Evolutionary conservation across 2,797 vertebrate genomes (phyloP).

Genomic region (Bovichtus variegatus): DNA sequence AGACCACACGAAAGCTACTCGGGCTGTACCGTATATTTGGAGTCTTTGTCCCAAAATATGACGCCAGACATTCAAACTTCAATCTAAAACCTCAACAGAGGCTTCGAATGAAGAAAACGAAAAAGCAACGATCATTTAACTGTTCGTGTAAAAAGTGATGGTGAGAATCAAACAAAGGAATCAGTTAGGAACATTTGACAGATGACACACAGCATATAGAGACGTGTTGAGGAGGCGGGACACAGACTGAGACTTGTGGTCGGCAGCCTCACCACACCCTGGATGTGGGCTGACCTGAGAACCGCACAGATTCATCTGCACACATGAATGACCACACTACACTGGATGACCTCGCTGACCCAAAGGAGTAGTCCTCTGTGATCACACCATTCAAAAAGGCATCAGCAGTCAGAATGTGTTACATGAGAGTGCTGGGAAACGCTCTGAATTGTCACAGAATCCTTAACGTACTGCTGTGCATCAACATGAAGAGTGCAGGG

Average conservation of each 20-base stretch:
- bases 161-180: background rate
- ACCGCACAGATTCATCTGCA: background rate
- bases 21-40: too few species aligned
- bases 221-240: too few species aligned
- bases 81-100: too few species aligned
- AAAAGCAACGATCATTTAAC: too few species aligned
- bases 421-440: slow-evolving; percentile 20
- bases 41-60: too few species aligned
- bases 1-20: slow-evolving; percentile 1
- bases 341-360: slow-evolving; percentile 11
- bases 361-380: background rate
- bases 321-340: slow-evolving; percentile 7
- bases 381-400: background rate
- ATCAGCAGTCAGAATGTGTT: background rate
- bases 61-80: too few species aligned
- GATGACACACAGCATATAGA: background rate
- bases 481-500: too few species aligned
- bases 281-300: slow-evolving; percentile 6
- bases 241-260: background rate
- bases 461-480: background rate
- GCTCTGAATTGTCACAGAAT: background rate
- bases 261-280: background rate
- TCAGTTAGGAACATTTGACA: background rate
- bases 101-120: too few species aligned
- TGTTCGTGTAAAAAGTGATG: background rate